Evolutionary conservation across 2,888 invertebrate species (phyloP), one percentile per base, ranked within the genome.

Genomic region (Scaptodrosophila latifasciaeformis): DNA sequence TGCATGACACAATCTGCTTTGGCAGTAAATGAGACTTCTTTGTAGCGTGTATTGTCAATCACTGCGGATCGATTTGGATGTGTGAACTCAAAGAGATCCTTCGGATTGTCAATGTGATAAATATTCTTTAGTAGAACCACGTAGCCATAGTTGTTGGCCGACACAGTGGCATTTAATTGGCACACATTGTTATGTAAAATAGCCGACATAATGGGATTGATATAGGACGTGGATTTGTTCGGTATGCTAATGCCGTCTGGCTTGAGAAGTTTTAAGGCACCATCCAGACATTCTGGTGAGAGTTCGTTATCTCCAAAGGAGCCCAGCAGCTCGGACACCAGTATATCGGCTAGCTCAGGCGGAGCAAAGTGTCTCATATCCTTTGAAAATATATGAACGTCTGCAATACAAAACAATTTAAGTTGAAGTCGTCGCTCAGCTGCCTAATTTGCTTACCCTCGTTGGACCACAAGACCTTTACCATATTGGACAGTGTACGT

Each of bases 281-380:
- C 97, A 86, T 98, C 97, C 45, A 99, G 88, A 86, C 98, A 99
- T 86, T 99, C 99, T 0, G 99, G 99, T 0, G 97, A 97, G 9
- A 99, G 89, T 87, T 99, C 99, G 85, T 99, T 99, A 85, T 99
- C 99, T 15, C 97, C 97, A 89, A 99, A 99, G 1, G 98, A 98
- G 0, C 92, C 99, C 48, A 99, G 88, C 39, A 99, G 88, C 87
- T 99, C 99, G 0, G 98, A 98, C 19, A 99, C 94, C 47, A 99
- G 88, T 71, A 99, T 95, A 87, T 99, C 99, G 0, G 97, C 97
- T 82, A 93, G 92, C 68, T 95, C 94, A 0, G 93, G 90, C 0
- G 95, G 91, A 48, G 90, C 87, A 86, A 94, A 92, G 27, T 91
- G 90, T 57, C 97, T 89, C 96, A 97, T 97, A 85, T 97, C 97